Conservation (phyloP, 2,888 invertebrate species). For the Pachymerium ferrugineum region DNA sequence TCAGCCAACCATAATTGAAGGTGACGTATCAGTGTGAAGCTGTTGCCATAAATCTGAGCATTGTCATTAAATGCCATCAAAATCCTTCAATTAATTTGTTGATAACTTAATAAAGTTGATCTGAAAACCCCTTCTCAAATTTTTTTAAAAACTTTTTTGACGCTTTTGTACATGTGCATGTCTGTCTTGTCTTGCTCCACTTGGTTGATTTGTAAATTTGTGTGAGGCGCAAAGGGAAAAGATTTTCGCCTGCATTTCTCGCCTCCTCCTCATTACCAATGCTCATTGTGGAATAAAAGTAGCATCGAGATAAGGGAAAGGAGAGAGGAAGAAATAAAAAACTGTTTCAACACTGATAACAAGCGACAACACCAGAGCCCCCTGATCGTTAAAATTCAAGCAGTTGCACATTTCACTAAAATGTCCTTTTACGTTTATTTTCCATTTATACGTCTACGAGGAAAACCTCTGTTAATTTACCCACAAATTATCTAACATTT, state of each 20-base stretch:
- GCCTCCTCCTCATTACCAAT: slow-evolving; percentile 9
- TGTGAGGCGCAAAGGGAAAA: neutral
- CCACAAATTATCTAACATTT: neutral
- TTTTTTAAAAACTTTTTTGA: too few species aligned
- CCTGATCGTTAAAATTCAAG: slow-evolving; percentile 9
- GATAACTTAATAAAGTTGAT: too few species aligned
- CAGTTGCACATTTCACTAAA: neutral
- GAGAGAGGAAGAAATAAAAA: slow-evolving; percentile 5
- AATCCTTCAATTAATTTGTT: too few species aligned
- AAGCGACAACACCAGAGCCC: slow-evolving; percentile 1
- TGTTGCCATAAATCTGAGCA: too few species aligned
- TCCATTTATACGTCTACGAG: neutral
- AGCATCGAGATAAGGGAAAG: slow-evolving; percentile 4
- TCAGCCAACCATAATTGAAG: too few species aligned
- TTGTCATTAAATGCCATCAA: too few species aligned
- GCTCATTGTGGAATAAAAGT: slow-evolving; percentile 5
- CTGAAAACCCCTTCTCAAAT: too few species aligned
- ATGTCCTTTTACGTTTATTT: neutral
- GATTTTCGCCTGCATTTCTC: slow-evolving; percentile 10
- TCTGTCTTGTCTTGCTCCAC: neutral
- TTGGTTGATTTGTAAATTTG: slow-evolving; percentile 6
- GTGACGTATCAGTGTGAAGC: too few species aligned
- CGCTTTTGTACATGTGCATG: too few species aligned
- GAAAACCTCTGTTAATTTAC: neutral
- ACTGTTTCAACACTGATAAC: neutral